Evolutionary conservation across 2,888 invertebrate species (phyloP).

Genomic region (Chalcosyrphus nemorum): DNA sequence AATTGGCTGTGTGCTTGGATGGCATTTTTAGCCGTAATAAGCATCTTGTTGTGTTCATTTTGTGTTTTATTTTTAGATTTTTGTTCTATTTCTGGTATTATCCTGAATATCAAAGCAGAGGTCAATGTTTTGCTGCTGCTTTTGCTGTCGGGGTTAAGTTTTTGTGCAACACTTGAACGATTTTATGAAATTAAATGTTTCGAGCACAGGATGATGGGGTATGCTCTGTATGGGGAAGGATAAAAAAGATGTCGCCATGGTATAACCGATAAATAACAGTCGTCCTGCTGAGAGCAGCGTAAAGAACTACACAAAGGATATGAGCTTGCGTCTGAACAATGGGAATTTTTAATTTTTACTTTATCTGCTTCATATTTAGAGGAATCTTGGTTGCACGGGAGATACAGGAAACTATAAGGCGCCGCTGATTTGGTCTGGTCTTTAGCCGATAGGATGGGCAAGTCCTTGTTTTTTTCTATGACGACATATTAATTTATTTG

Average conservation of each 20-base stretch:
- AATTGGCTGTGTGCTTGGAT: slow-evolving; percentile 29
- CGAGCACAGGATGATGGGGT: neutral
- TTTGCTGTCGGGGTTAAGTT: slow-evolving; percentile 35
- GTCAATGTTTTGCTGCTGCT: slow-evolving; percentile 66
- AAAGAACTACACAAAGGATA: slow-evolving; percentile 4
- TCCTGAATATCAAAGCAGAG: slow-evolving; percentile 40
- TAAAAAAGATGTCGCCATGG: slow-evolving; percentile 62
- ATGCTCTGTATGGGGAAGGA: neutral
- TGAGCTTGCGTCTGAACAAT: slow-evolving; percentile 15
- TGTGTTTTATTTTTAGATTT: slow-evolving; percentile 33
- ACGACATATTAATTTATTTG: no score
- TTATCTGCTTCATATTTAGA: neutral
- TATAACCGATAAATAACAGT: slow-evolving; percentile 57
- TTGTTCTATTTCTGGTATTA: neutral
- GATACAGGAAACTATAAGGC: neutral
- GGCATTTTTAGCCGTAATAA: slow-evolving; percentile 57
- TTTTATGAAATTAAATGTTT: slow-evolving; percentile 56
- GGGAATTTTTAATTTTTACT: slow-evolving; percentile 23
- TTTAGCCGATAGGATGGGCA: no score
- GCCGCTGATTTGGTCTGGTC: neutral
- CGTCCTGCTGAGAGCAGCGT: slow-evolving; percentile 37
- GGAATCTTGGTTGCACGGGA: neutral
- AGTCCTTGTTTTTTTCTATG: no score
- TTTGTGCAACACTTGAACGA: slow-evolving; percentile 46
- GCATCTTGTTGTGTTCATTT: slow-evolving; percentile 59